Evolutionary conservation across 1,140 invertebrate species (phyloP).

Genomic region (Drosophila lowei): DNA sequence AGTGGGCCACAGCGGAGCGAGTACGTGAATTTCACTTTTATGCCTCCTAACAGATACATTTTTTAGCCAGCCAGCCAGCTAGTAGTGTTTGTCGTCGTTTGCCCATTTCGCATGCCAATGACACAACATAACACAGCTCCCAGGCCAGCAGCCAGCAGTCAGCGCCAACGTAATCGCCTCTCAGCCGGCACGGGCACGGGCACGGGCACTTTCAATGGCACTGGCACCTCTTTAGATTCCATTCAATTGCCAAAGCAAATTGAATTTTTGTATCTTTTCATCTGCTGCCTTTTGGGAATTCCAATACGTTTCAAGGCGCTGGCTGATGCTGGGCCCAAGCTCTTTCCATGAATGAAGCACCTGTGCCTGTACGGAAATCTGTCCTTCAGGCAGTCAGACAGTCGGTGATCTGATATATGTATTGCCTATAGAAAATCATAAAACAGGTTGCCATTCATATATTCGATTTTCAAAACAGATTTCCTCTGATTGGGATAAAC

Average conservation of each 20-base stretch:
- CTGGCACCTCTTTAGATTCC: conserved; percentile 29
- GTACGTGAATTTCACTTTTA: conserved; percentile 45
- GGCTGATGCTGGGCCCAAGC: not conserved
- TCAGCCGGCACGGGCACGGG: too few species aligned
- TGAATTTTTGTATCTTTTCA: conserved; percentile 11
- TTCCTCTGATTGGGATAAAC: too few species aligned
- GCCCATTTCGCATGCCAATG: conserved; percentile 29
- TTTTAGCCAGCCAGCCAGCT: conserved; percentile 3
- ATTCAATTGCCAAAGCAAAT: conserved; percentile 36
- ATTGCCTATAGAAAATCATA: too few species aligned
- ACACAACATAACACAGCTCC: conserved; percentile 19
- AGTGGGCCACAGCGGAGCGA: not conserved
- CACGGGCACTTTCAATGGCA: too few species aligned
- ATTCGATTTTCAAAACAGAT: too few species aligned
- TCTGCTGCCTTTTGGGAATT: conserved; percentile 15
- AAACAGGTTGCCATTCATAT: too few species aligned
- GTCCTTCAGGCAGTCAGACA: too few species aligned
- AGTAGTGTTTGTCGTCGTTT: not conserved
- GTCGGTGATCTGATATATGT: too few species aligned
- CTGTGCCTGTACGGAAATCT: too few species aligned
- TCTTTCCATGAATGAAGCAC: too few species aligned
- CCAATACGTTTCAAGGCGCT: conserved; percentile 14
- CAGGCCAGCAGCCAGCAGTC: conserved; percentile 3
- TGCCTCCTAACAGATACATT: conserved; percentile 27
- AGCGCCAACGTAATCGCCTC: conserved; percentile 25